Evolutionary conservation across 2,113 vertebrate species (phyloP), one percentile per base, ranked within the genome.

Genomic region (Python bivittatus): DNA sequence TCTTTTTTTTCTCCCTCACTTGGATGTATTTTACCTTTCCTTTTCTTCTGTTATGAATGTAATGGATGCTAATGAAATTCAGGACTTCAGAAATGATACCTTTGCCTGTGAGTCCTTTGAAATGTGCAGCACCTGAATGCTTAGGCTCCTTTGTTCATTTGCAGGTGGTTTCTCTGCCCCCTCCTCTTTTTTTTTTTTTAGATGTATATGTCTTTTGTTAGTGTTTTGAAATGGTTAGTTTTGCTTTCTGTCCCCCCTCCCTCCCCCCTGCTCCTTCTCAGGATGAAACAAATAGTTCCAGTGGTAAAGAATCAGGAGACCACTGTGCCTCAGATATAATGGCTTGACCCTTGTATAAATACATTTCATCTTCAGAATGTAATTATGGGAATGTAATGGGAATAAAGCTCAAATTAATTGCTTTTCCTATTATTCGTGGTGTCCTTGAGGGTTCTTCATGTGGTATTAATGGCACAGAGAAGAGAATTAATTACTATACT

Each of bases 301-400:
- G 72, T 84, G 84, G 86, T 85, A 95, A 86, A 95, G 87, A 95
- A 93, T 44, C 84, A 86, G 87, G 38, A 90, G 92, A 56, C 92
- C 54, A 95, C 52, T 88, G 93, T 93, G 44, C 88, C 85, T 94
- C 90, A 94, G 94, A 92, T 88, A 90, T 94, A 97, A 96, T 84
- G 9, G 0, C 84, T 90, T 42, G 23, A 90, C 72, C 4, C 22
- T 84, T 53, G 95, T 58, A 93, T 86, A 97, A 97, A 92, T 91
- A 92, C n/a, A 79, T 93, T 97, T 96, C 54, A 93, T 96, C 86
- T 92, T 89, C 20, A 88, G 95, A 96, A 92, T 90, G 83, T 94
- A 97, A 96, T 97, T 96, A 97, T 95, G 88, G 90, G 38, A 94
- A 29, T 1, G 92, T 96, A 96, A 96, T 93, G 93, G 96, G 93